phyloP scores from a whole-genome alignment of 1,140 invertebrate species.

The Ectropis grisescens region DNA sequence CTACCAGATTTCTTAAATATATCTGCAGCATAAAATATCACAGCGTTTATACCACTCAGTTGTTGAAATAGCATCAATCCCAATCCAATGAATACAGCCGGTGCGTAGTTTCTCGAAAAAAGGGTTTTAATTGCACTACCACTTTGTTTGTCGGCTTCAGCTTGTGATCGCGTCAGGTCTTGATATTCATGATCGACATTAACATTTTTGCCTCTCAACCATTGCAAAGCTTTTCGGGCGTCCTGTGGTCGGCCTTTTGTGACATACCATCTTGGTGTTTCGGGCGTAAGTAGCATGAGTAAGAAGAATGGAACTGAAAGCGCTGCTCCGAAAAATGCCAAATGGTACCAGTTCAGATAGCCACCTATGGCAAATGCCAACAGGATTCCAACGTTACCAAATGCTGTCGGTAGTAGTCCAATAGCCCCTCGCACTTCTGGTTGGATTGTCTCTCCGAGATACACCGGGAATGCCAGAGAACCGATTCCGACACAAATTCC shows the following conservation, averaged over 20 bases:
- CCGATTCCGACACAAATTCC: constrained; percentile 90
- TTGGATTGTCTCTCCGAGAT: constrained; percentile 93
- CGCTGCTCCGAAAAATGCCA: constrained; percentile 82
- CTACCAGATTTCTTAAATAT: constrained; percentile 88
- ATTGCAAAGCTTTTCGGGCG: constrained; percentile 81
- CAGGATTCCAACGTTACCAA: constrained; percentile 91
- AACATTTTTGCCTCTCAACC: constrained; percentile 82
- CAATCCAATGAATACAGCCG: constrained; percentile 83
- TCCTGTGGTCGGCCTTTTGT: constrained; percentile 80
- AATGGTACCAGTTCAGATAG: constrained; percentile 82
- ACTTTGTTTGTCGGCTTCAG: constrained; percentile 74
- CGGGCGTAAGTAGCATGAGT: constrained; percentile 86
- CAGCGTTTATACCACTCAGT: constrained; percentile 91
- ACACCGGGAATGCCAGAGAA: constrained; percentile 89
- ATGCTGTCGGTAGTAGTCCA: constrained; percentile 89
- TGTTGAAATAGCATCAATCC: constrained; percentile 96
- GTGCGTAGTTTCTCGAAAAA: constrained; percentile 76
- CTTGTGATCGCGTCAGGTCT: constrained; percentile 82
- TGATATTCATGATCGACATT: constrained; percentile 87
- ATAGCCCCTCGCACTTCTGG: constrained; percentile 90
- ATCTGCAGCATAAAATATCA: constrained; percentile 91
- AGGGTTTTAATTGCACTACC: constrained; percentile 74
- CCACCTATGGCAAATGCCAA: constrained; percentile 82
- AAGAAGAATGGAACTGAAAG: constrained; percentile 85
- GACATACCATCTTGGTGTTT: constrained; percentile 92